phyloP scores from a whole-genome alignment of 2,888 invertebrate genomes.

The Leucoma salicis region DNA sequence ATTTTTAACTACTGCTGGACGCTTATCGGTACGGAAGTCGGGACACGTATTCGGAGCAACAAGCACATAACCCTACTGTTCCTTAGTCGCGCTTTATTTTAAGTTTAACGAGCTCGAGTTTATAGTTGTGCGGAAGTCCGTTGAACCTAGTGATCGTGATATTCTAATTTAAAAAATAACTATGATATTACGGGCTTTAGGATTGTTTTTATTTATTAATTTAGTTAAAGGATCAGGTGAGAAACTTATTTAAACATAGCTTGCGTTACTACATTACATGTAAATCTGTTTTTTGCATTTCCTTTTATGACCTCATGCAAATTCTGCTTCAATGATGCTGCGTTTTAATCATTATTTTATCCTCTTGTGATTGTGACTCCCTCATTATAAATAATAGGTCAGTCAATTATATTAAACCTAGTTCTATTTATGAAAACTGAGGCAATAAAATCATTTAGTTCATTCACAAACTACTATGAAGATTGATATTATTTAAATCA shows the following conservation, averaged over 20 bases:
- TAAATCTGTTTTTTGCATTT: background rate
- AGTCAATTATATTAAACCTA: too few species aligned
- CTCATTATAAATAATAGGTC: too few species aligned
- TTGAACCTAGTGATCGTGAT: constrained; percentile 44
- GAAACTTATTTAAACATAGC: constrained; percentile 21
- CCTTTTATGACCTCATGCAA: constrained; percentile 1
- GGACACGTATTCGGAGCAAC: constrained; percentile 52
- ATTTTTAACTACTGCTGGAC: constrained; percentile 25
- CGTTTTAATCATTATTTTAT: background rate
- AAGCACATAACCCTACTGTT: constrained; percentile 45
- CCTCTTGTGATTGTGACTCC: too few species aligned
- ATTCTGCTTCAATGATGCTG: background rate
- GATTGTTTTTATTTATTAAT: constrained; percentile 29
- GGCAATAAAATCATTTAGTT: too few species aligned
- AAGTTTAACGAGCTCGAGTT: constrained; percentile 43
- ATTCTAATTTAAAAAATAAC: constrained; percentile 43
- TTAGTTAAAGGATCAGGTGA: constrained; percentile 39
- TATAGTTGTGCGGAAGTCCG: constrained; percentile 42
- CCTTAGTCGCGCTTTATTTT: constrained; percentile 45
- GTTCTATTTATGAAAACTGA: too few species aligned
- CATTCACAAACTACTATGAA: too few species aligned
- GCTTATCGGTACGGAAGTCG: constrained; percentile 61
- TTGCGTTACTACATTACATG: constrained; percentile 14
- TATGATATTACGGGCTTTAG: constrained; percentile 35
- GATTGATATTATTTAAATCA: too few species aligned